Percentiles rank a stretch among this genome's conserved stretches.
phyloP scores from a whole-genome alignment of 2,888 invertebrate genomes.

The Hydriomena furcata region DNA sequence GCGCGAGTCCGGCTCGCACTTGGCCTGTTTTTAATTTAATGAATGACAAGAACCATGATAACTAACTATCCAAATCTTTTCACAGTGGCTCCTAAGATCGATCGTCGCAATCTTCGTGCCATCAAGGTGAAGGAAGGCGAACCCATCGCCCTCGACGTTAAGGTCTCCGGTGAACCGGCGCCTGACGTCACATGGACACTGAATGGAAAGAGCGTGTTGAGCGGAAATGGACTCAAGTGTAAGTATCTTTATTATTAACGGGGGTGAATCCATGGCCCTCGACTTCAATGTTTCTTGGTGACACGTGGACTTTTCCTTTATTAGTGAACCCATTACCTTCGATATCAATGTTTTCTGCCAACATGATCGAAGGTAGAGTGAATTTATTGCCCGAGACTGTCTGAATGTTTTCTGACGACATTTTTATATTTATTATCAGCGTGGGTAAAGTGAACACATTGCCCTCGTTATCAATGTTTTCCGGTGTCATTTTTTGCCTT shows the following conservation, averaged over 20 bases:
- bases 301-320: neutral
- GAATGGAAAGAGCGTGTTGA: conserved; percentile 89
- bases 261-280: neutral
- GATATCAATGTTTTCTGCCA: no score
- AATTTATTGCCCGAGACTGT: no score
- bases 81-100: conserved; percentile 97
- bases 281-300: neutral
- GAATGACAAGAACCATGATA: no score
- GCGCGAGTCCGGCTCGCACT: no score
- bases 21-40: no score
- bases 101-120: conserved; percentile 93
- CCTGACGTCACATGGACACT: conserved; percentile 95
- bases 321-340: no score
- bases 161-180: conserved; percentile 95
- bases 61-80: neutral
- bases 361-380: no score
- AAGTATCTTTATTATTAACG: conserved; percentile 40
- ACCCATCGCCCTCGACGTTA: conserved; percentile 94
- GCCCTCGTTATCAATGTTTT: no score
- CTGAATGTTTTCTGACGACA: no score
- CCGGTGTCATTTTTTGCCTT: no score
- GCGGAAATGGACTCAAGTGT: conserved; percentile 80
- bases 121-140: conserved; percentile 96
- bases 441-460: no score
- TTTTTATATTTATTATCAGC: no score